Evolutionary conservation across 1,140 invertebrate species (phyloP).

Genomic region (Ostrea edulis): DNA sequence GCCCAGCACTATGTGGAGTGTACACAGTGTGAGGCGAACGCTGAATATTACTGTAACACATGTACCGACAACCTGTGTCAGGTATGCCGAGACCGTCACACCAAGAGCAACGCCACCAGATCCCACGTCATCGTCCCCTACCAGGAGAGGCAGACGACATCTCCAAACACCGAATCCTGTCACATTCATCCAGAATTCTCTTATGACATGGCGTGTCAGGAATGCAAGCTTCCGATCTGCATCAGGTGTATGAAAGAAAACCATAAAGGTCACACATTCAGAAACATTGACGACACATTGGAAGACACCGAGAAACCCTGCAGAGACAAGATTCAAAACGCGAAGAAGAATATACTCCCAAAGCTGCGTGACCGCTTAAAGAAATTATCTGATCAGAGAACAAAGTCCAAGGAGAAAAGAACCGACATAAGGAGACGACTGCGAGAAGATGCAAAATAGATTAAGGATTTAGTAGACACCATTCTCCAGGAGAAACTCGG

Average conservation of each 20-base stretch:
- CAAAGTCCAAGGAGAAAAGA: no score
- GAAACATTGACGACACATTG: not conserved
- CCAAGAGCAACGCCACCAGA: no score
- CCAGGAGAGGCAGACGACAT: not conserved
- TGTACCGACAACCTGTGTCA: no score
- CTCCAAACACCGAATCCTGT: not conserved
- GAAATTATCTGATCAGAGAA: no score
- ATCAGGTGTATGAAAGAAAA: not conserved
- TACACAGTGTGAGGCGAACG: no score
- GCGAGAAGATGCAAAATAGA: not conserved
- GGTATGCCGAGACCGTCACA: no score
- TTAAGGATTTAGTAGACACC: not conserved
- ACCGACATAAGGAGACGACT: not conserved
- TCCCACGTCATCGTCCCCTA: no score
- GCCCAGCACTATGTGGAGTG: no score
- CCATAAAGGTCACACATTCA: not conserved
- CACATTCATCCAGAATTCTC: not conserved
- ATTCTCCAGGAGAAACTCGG: not conserved
- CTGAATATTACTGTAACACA: no score
- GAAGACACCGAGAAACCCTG: not conserved
- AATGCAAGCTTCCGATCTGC: not conserved
- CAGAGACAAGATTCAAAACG: no score
- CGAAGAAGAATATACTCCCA: no score
- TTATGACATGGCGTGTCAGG: not conserved
- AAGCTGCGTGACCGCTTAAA: no score